Evolutionary conservation across 2,888 invertebrate genomes (phyloP).

Genomic region (Drosophila prolongata): DNA sequence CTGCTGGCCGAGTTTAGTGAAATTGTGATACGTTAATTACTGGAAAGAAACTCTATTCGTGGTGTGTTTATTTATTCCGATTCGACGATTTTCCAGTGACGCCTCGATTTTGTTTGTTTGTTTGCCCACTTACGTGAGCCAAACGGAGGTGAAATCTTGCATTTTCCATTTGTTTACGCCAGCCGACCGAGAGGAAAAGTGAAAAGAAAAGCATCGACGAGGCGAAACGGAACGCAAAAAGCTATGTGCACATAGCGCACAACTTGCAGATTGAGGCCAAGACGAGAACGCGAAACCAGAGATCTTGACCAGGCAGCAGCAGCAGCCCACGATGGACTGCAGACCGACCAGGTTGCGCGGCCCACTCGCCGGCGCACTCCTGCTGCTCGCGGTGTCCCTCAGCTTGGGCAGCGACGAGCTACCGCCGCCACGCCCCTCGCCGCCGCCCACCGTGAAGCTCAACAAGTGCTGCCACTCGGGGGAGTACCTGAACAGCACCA

Average conservation of each 20-base stretch:
- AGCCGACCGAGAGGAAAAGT: constrained; percentile 4
- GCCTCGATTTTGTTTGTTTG: constrained; percentile 6
- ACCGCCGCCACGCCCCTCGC: constrained; percentile 35
- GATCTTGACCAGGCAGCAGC: neutral
- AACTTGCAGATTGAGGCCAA: constrained; percentile 7
- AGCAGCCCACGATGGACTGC: neutral
- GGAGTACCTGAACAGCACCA: constrained; percentile 84
- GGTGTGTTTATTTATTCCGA: constrained; percentile 1
- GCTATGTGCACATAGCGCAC: constrained; percentile 9
- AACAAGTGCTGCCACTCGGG: constrained; percentile 86
- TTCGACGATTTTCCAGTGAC: too few species aligned
- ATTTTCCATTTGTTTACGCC: neutral
- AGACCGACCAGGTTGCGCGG: neutral
- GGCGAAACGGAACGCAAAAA: constrained; percentile 2
- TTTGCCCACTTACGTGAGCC: constrained; percentile 5
- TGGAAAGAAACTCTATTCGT: neutral
- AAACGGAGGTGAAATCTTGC: neutral
- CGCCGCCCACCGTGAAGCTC: constrained; percentile 81
- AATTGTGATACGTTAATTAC: neutral
- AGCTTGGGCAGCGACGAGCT: neutral
- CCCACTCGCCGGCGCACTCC: neutral
- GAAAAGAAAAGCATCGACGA: constrained; percentile 1
- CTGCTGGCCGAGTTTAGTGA: neutral
- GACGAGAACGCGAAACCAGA: neutral
- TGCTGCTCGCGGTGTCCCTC: neutral